Conservation (phyloP, 2,797 vertebrate genomes). For the Propithecus perrieri region DNA sequence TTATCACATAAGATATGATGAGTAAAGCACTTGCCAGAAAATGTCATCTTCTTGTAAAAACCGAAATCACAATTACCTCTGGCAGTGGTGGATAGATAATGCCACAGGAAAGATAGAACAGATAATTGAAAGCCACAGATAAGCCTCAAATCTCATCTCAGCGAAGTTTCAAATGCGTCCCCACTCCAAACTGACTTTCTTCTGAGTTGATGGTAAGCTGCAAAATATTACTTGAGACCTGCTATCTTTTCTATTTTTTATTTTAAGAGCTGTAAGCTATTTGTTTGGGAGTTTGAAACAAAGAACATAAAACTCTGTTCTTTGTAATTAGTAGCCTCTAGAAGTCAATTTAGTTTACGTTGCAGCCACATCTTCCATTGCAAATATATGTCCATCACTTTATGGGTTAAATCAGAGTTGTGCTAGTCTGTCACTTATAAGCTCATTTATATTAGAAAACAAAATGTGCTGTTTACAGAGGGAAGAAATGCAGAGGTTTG, state of each 20-base stretch:
- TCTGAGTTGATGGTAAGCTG: neutral
- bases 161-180: neutral
- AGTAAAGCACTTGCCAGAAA: conserved; percentile 9
- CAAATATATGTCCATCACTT: neutral
- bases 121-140: neutral
- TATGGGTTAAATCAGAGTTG: neutral
- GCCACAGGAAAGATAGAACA: neutral
- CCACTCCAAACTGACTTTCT: neutral
- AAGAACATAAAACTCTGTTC: neutral
- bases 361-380: neutral
- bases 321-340: neutral
- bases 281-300: neutral
- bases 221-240: neutral
- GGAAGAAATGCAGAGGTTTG: neutral
- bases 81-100: neutral
- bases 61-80: neutral
- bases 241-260: neutral
- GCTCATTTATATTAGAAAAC: conserved; percentile 1
- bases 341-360: neutral
- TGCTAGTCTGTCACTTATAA: neutral
- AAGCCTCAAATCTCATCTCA: conserved; percentile 23
- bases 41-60: conserved; percentile 45
- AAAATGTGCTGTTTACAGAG: neutral
- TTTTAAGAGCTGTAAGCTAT: neutral
- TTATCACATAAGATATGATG: conserved; percentile 6